phyloP scores from a whole-genome alignment of 2,888 invertebrate genomes.

The Orthonychiurus folsomi region DNA sequence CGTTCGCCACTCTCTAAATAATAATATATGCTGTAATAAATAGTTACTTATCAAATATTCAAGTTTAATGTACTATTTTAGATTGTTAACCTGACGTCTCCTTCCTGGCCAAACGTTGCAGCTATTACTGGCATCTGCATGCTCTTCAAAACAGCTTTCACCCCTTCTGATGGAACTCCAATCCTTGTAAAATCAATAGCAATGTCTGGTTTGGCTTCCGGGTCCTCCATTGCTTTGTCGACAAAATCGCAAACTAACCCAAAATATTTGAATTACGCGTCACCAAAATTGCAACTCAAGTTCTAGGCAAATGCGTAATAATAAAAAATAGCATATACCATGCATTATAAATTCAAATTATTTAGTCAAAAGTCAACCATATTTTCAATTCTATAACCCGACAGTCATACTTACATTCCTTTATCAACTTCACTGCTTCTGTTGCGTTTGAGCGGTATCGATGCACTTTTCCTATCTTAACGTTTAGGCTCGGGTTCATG shows the following conservation, averaged over 20 bases:
- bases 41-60: slow-evolving; percentile 2
- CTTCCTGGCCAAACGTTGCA: slow-evolving; percentile 72
- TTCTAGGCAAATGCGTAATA: too few species aligned
- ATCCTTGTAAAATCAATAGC: slow-evolving; percentile 67
- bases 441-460: slow-evolving; percentile 1
- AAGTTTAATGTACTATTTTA: not conserved
- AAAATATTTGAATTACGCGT: too few species aligned
- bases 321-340: too few species aligned
- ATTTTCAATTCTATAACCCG: not conserved
- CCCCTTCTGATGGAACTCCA: slow-evolving; percentile 73
- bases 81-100: slow-evolving; percentile 52
- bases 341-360: too few species aligned
- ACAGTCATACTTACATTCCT: slow-evolving; percentile 2
- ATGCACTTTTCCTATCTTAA: slow-evolving; percentile 21
- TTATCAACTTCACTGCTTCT: slow-evolving; percentile 5
- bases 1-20: slow-evolving; percentile 60
- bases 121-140: slow-evolving; percentile 72
- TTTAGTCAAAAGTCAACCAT: too few species aligned
- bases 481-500: slow-evolving; percentile 8
- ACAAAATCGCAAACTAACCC: slow-evolving; percentile 9
- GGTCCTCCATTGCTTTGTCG: not conserved
- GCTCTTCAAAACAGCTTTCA: slow-evolving; percentile 72
- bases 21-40: not conserved
- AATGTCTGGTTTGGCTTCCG: slow-evolving; percentile 19
- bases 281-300: too few species aligned